Base-by-base conservation (phyloP, 2,888 invertebrate genomes). In the Hymenopus coronatus region DNA sequence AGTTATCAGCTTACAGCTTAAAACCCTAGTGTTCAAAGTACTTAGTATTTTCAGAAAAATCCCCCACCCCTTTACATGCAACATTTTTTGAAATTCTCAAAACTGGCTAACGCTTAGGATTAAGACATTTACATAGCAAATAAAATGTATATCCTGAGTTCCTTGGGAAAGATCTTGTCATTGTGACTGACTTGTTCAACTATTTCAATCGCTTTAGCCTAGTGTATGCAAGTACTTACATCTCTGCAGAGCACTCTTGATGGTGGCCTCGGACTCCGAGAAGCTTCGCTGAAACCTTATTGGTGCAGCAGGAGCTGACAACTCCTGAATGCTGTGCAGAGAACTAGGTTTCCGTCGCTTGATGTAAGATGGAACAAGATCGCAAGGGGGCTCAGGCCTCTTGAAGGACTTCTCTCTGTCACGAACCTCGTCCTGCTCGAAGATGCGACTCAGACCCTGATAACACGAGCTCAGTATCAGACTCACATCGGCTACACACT, bases 241-340 rank as follows among this genome's bases (percentile, higher is more conserved):
- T 93, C 96, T 93, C 27, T 96, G 95, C 90, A 97, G 93, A 0
- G 97, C 97, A 15, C 95, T 95, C 95, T 96, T 96, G 25, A 96
- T 96, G 0, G 93, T 93, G 0, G 96, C 96, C 92, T 97, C 97
- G 85, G 96, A 97, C 91, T 97, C 97, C 0, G 97, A 97, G 91
- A 96, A 94, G 33, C 96, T 96, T 87, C 97, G 93, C 91, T 96
- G 94, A 88, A 96, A 83, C 7, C 30, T 40, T 33, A 84, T 25
- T 81, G 81, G 15, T 27, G 28, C 30, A 33, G 27, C 25, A 25
- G 30, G 81, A 8, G 88, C 28, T 28, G 81, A 28, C 54, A 89
- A 89, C 82, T 90, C 90, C 14, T 81, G 28, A n/a, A 90, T 88
- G 70, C 25, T 87, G 33, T 88, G 90, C 20, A 90, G 54, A 27